These are phyloP conservation scores for Oreochromis spilurus DNA, from an alignment of 2,113 vertebrate species.

Conservation along the genomic window DNA sequence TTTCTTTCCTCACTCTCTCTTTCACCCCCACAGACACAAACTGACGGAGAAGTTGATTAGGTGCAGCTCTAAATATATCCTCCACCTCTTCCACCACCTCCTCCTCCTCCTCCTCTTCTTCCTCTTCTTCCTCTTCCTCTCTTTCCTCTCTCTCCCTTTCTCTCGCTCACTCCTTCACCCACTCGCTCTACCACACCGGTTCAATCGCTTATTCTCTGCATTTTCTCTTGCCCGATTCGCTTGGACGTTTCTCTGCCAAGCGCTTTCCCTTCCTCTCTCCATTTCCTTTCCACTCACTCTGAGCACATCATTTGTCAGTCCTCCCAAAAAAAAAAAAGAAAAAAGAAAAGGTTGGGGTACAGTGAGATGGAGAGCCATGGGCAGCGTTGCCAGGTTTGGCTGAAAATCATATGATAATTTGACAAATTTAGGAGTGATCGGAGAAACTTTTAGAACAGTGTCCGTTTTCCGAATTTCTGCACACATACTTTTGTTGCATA, in stretches of 20 bases:
- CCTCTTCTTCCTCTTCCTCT: neutral
- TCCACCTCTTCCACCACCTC: conserved; percentile 42
- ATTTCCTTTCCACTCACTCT: conserved; percentile 34
- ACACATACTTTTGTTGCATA: neutral
- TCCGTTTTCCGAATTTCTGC: neutral
- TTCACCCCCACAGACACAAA: conserved; percentile 64
- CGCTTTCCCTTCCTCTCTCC: conserved; percentile 31
- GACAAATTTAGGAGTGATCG: neutral
- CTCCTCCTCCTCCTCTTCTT: neutral
- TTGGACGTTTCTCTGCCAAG: conserved; percentile 36
- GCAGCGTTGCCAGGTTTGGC: neutral
- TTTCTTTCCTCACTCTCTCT: conserved; percentile 11
- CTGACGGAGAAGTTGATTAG: conserved; percentile 73
- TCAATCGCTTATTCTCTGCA: conserved; percentile 32
- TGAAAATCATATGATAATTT: conserved; percentile 3
- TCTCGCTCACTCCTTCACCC: neutral
- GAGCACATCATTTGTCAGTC: conserved; percentile 28
- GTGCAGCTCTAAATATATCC: conserved; percentile 72
- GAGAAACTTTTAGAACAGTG: neutral
- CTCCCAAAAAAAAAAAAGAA: neutral
- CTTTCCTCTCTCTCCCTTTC: neutral
- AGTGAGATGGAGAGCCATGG: neutral
- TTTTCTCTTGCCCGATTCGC: conserved; percentile 27
- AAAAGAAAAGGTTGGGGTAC: neutral
- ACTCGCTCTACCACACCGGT: conserved; percentile 44